phyloP scores from a whole-genome alignment of 53 echinoderm and acorn worm genomes.

The Echinometra lucunter region DNA sequence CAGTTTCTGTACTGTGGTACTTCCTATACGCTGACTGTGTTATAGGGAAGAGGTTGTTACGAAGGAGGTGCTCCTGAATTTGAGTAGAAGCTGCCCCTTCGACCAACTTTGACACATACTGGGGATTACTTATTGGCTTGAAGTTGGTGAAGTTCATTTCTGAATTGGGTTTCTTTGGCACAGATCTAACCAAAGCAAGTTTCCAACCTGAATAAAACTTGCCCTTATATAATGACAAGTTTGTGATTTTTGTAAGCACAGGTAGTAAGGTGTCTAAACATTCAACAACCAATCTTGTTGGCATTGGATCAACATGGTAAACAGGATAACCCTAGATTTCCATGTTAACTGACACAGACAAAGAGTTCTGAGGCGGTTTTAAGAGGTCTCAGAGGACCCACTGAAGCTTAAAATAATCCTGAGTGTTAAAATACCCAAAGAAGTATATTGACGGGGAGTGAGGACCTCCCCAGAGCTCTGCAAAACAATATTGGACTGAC shows the following conservation, averaged over 20 bases:
- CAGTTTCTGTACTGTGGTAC: background rate
- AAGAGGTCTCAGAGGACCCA: too few relatives aligned
- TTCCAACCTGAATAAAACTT: conserved; percentile 4
- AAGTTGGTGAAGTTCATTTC: conserved; percentile 3
- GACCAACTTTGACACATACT: background rate
- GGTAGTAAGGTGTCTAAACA: conserved; percentile 3
- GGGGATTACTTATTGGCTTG: background rate
- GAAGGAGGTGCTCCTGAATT: too few relatives aligned
- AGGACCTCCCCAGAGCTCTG: too few relatives aligned
- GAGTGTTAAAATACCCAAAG: too few relatives aligned
- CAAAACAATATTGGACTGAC: too few relatives aligned
- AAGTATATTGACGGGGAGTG: too few relatives aligned
- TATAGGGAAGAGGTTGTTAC: too few relatives aligned
- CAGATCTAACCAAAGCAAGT: background rate
- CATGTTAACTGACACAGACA: too few relatives aligned
- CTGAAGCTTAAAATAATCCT: too few relatives aligned
- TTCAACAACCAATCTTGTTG: background rate
- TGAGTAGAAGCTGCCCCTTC: background rate
- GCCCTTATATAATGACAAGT: background rate
- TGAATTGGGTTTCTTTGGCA: conserved; percentile 1
- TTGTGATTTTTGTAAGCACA: background rate
- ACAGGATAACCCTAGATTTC: too few relatives aligned
- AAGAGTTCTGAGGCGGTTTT: too few relatives aligned
- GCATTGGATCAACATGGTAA: conserved; percentile 28
- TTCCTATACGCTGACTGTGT: background rate